These are phyloP conservation scores for Heterodera schachtii DNA, from an alignment of 1,140 invertebrate species.

Conservation along the genomic window DNA sequence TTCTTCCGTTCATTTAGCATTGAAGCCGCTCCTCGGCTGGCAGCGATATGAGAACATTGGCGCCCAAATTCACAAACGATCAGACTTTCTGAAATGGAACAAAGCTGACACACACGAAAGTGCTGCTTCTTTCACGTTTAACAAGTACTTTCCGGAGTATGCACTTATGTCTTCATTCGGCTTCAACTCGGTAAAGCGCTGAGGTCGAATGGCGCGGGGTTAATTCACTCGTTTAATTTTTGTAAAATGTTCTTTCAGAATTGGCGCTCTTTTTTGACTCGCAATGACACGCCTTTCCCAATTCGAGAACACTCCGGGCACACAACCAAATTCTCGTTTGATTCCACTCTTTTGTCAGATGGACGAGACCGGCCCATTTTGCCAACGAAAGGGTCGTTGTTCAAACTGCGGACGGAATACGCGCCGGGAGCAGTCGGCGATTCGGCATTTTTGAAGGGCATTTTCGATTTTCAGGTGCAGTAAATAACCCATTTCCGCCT, in stretches of 20 bases:
- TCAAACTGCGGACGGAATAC: constrained; percentile 38
- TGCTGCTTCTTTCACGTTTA: constrained; percentile 49
- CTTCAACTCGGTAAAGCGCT: constrained; percentile 50
- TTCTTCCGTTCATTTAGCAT: not conserved
- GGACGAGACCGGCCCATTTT: constrained; percentile 58
- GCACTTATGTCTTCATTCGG: constrained; percentile 45
- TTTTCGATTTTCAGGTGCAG: constrained; percentile 56
- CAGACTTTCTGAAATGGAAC: constrained; percentile 57
- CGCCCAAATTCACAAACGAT: constrained; percentile 37
- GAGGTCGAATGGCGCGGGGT: no score
- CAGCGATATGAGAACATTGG: constrained; percentile 53
- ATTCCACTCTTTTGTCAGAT: constrained; percentile 51
- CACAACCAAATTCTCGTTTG: constrained; percentile 62
- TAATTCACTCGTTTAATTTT: no score
- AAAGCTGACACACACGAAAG: constrained; percentile 56
- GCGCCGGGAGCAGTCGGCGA: constrained; percentile 58
- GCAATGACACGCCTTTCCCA: constrained; percentile 52
- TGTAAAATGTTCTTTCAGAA: constrained; percentile 37
- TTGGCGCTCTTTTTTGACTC: constrained; percentile 54
- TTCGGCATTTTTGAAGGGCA: constrained; percentile 54
- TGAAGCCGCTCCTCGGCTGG: constrained; percentile 63
- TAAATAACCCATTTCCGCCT: not conserved
- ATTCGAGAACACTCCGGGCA: constrained; percentile 63
- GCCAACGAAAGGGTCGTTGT: constrained; percentile 27
- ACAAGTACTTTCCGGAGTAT: constrained; percentile 39